Evolutionary conservation across 2,888 invertebrate genomes (phyloP), one percentile per base, ranked within the genome.

Genomic region (Coelopa pilipes): DNA sequence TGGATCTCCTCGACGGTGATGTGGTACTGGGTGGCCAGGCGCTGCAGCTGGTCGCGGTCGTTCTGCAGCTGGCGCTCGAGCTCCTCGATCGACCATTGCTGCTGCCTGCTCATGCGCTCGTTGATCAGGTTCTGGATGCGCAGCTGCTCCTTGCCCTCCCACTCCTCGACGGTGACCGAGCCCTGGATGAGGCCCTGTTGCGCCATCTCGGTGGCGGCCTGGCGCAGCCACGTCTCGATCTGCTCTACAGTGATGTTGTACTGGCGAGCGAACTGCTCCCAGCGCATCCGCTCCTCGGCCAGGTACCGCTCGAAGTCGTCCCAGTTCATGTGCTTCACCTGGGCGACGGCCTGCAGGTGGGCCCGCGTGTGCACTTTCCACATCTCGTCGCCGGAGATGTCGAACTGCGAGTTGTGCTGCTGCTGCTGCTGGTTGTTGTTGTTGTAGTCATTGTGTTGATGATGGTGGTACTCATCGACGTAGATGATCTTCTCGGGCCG

Each of bases 81-180:
- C 72, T 87, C 87, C 53, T 86, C 86, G 7, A 85, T 79, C 47
- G 84, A 84, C 84, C 84, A 86, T 46, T 81, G 80, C 12, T 81
- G 82, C 17, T 80, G 80, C 5, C 80, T 81, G 10, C 81, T 80
- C 11, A 78, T 59, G 72, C 79, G 81, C 3, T 84, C 79, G 17
- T 81, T 78, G 9, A 87, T 80, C 50, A 86, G 73, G 50, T 83
- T 79, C 24, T 85, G 81, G 12, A 86, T 80, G 63, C 84, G 75
- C 0, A 78, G 72, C 13, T 82, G 78, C 72, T 87, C 86, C 45
- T 78, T 74, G 10, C 72, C 71, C 65, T 87, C 79, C 86, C 87
- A 87, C 46, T 83, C 80, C 19, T 79, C 79, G 0, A 81, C 75
- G 4, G 76, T 75, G 0, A 75, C 46, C 0, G 76, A 75, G 55